Evolutionary conservation across 1,140 invertebrate genomes (phyloP), one percentile per base, ranked within the genome.

Genomic region (Colletes gigas): DNA sequence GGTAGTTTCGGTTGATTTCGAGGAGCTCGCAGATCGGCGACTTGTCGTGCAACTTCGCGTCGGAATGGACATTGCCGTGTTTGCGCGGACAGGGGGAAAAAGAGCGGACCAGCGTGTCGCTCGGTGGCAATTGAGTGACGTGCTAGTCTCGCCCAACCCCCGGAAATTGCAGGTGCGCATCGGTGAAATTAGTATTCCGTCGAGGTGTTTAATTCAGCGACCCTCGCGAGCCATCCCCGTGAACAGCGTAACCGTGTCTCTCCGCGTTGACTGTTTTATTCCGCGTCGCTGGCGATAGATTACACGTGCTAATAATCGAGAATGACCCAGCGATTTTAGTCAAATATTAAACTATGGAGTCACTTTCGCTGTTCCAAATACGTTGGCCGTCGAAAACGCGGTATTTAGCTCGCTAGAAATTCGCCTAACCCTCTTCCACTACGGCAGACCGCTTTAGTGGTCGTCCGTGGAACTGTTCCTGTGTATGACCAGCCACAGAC

Each of bases 151-250:
- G 55, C 9, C 21, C 65, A 21, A 52, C 52, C 65, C 39, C 63
- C 52, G 60, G 57, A 78, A 80, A 88, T 88, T 83, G 74, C 41
- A 65, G 44, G 39, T 59, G 60, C 81, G 19, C 67, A 74, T 81
- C 15, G 62, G 71, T 60, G 62, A 76, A 83, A 88, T 87, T 87
- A 88, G 83, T 87, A 88, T 88, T 88, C 82, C 66, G 72, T 69
- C 44, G 70, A 54, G 55, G 52, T 67, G 66, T 66, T 86, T 88
- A 83, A 84, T 84, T 81, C 81, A 70, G 57, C 57, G 54, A 30
- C 9, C 52, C 15, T 15, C 14, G 17, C 55, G 12, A 1, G 44
- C 44, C 50, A 57, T 17, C 63, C 52, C 39, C 12, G 7, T 12
- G 59, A 62, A 78, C 41, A 3, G 59, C 60, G 60, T 74, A 69